Base-by-base conservation (phyloP, 2,113 vertebrate genomes). In the Phaethon lepturus region DNA sequence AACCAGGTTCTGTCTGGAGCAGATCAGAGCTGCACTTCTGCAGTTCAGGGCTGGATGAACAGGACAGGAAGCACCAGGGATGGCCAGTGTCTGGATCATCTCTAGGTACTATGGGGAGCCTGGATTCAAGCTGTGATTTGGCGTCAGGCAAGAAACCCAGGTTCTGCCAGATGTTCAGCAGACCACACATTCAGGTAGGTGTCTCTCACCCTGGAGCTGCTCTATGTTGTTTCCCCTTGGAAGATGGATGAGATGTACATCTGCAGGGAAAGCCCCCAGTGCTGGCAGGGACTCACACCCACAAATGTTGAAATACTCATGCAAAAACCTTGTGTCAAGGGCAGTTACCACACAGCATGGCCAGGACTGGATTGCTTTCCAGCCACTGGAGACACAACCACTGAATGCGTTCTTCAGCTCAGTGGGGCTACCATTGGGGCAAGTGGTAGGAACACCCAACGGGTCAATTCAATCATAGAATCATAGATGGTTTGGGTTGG, bases 221-320 rank as follows among this genome's bases (percentile, higher is more conserved):
- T 77, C 14, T 78, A 29, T 86, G 20, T 52, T 69, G 7, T 13
- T 55, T 90, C 33, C 6, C 4, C 50, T 73, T 56, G 42, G 26
- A 58, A 67, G 22, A 33, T 3, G 6, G 29, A 45, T 47, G 47
- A 13, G 26, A 31, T 53, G 7, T 6, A 14, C 10, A 3, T 11
- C 56, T 78, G 14, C 3, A 2, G 45, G 35, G 11, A 71, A 88
- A 74, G 11, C 29, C 18, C 22, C 59, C 45, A 26, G 18, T 14
- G 2, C 33, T 66, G 55, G 3, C 35, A 86, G n/a, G 7, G 47
- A 74, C 58, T 71, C 1, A 0, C 6, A 8, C 33, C 23, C 50
- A 31, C 0, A 1, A 47, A 49, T 0, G 0, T 23, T 53, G 33
- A 71, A 75, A 44, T 20, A 67, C 25, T 63, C 15, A 12, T 16